Base-by-base conservation (phyloP, 2,888 invertebrate species). In the Nematopogon swammerdamellus region DNA sequence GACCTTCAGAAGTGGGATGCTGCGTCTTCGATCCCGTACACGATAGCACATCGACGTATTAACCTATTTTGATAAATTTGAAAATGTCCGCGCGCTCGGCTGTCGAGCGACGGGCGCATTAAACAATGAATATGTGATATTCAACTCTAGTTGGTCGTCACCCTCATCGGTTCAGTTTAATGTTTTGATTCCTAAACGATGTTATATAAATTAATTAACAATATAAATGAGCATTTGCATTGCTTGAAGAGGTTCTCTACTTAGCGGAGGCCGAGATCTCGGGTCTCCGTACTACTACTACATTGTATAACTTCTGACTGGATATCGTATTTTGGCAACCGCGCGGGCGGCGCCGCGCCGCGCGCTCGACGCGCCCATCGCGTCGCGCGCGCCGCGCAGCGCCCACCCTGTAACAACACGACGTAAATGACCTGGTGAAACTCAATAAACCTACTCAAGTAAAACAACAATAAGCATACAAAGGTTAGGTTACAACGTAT, bases 341-440 rank as follows among this genome's bases (percentile, higher is more conserved):
- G 25, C 25, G 25, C 5, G 25, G 25, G 25, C 25, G 4, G 8
- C 25, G 25, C 25, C 5, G 25, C 25, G 25, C 25, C 5, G 25
- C 25, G 79, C 56, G 88, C 89, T 45, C 48, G 88, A 85, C 44
- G 85, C 80, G 46, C 88, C 85, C 92, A 93, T 92, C 56, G 89
- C 88, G 57, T 90, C 88, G 92, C 92, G 92, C 10, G 91, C 89
- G 58, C 91, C 89, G 51, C 87, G 82, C 92, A 6, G 36, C 36
- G 8, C n/a, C n/a, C 36, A 4, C 36, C 11, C 36, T 36, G 25
- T 25, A 25, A 4, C 10, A 4, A 25, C 25, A 6, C 25, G 25
- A 10, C 10, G 25, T 25, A 10, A 25, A 25, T 10, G 5, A 4
- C 4, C 36, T 36, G 36, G 11, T 36, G 36, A 14, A 36, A 36